Base-by-base conservation (phyloP, 2,888 invertebrate species). In the Polyploca ridens region DNA sequence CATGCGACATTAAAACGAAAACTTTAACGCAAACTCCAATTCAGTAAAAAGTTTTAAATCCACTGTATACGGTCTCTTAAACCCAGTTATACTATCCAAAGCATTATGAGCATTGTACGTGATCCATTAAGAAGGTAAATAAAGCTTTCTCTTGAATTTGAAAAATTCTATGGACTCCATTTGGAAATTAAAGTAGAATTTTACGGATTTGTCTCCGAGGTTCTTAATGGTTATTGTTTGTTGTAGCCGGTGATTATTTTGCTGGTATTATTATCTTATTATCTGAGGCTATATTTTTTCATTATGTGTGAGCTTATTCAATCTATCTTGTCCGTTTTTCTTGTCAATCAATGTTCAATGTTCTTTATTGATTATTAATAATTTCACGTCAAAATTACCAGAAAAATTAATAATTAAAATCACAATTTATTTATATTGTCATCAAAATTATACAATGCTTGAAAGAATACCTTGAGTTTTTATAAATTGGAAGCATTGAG, bases 61-160 rank as follows among this genome's bases (percentile, higher is more conserved):
- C 68, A 69, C 65, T 41, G 68, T 70, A 41, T 41, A 66, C 67
- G 69, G 58, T 63, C 44, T 63, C 38, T 61, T 64, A 58, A 64
- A 63, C 46, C 68, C 70, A 54, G 65, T 61, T 70, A 66, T 69
- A 77, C 76, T 81, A 79, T 79, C 78, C 65, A 62, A 68, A 66
- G 73, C 71, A 75, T 82, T 78, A 81, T 79, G 76, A 66, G 66
- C 69, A 64, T 69, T 75, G 77, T 77, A 83, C 82, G 83, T 83
- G 83, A 78, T 76, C 78, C 78, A 82, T 84, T 84, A 83, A 72
- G 66, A 65, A 62, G 62, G 73, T 69, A 68, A 67, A 72, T 54
- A 54, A 19, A 65, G 63, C 68, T 68, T 68, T 41, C 41, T 41
- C 7, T 41, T 41, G 41, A 41, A 41, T 41, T 41, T 73, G 68